Base-by-base conservation (phyloP, 1,140 invertebrate species). In the Pseudobourletiella spinata region DNA sequence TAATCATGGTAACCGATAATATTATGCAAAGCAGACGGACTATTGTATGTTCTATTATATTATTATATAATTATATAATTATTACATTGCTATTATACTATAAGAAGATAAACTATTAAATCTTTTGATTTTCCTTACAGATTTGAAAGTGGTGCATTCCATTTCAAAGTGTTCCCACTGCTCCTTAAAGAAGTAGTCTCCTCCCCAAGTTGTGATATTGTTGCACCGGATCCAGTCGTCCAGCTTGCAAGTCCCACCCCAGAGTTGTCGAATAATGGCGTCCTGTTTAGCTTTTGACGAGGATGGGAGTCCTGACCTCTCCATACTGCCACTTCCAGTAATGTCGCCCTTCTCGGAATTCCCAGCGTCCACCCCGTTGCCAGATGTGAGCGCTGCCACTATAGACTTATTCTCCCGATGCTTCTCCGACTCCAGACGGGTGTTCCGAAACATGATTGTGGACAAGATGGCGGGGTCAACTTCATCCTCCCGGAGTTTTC, bases 241-340 rank as follows among this genome's bases (percentile, higher is more conserved):
- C 0, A 44, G 26, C n/a, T 39, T 25, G 48, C 64, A 65, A 43
- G 57, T 30, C 16, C 63, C 64, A 24, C 64, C 64, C 64, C 64
- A 65, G 14, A 30, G n/a, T 29, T 32, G 15, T 16, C 55, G 50
- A 32, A 65, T 56, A 71, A 82, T 4, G 83, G 82, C n/a, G n/a
- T 51, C 48, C n/a, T 51, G 48, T n/a, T 51, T 51, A 14, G 24
- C 20, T 24, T 4, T 51, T 8, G 14, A 48, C 44, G 35, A 11
- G 14, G 44, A 11, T 18, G 8, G 11, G 4, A 6, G 11, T 11
- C 22, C 22, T 11, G 44, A 18, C 6, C 20, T 11, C 11, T 22
- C 6, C 18, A n/a, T 11, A 39, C 44, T 48, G 44, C n/a, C 8
- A 39, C 8, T 39, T n/a, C 32, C 8, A 39, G n/a, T 8, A 39